Conservation (phyloP, 2,888 invertebrate species). For the Celastrina argiolus region DNA sequence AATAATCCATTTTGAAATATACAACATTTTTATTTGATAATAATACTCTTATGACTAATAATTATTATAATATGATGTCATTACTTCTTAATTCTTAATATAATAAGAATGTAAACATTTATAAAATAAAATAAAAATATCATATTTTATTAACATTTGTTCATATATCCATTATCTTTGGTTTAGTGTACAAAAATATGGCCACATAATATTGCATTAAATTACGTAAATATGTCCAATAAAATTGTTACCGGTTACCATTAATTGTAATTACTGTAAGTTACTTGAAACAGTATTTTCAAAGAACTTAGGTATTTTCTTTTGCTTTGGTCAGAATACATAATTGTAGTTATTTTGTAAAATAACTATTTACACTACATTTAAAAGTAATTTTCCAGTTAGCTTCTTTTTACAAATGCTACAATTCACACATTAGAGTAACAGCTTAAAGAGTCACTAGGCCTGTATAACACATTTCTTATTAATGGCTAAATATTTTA, state of each 20-base stretch:
- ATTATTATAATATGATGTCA: neutral
- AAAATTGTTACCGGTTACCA: neutral
- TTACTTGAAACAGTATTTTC: neutral
- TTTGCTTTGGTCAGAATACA: neutral
- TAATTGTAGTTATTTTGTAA: neutral
- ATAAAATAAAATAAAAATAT: slow-evolving; percentile 4
- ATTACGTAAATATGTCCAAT: neutral
- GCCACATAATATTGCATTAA: slow-evolving; percentile 10
- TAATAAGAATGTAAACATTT: neutral
- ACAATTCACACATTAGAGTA: too few species aligned
- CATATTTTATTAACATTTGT: neutral
- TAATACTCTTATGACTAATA: neutral
- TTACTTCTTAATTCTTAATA: neutral
- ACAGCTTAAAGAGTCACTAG: too few species aligned
- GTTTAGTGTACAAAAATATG: slow-evolving; percentile 17
- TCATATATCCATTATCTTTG: slow-evolving; percentile 15
- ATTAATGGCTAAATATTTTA: too few species aligned
- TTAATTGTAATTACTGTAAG: neutral
- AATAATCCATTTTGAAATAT: neutral
- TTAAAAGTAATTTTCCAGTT: neutral
- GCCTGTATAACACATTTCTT: too few species aligned
- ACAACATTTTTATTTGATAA: neutral
- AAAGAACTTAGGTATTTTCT: neutral
- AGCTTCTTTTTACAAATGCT: neutral
- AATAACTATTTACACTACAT: neutral